A percentile compares a stretch with the other conserved stretches of the same genome.
phyloP scores from a whole-genome alignment of 2,888 invertebrate genomes.

The Drosophila fulvimacula region DNA sequence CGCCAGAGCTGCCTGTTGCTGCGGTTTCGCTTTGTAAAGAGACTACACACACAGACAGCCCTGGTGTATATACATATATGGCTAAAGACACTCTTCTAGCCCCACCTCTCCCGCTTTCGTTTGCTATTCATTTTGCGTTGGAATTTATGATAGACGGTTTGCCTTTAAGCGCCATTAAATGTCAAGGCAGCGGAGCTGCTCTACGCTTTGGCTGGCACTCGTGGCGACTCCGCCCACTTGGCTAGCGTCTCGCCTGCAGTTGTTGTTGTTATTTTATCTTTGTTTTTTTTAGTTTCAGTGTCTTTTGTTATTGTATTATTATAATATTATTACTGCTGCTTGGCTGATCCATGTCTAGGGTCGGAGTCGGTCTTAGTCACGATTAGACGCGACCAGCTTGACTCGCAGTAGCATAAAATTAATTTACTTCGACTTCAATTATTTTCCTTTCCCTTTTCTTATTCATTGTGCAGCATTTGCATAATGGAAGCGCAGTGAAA shows the following conservation, averaged over 20 bases:
- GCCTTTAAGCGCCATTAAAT: conserved; percentile 58
- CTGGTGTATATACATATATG: not conserved
- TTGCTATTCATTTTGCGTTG: conserved; percentile 44
- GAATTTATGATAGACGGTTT: conserved; percentile 48
- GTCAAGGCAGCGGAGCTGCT: conserved; percentile 65
- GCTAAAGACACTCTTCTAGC: not conserved
- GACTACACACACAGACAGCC: conserved; percentile 26
- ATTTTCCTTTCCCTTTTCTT: not conserved
- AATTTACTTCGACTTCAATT: conserved; percentile 11
- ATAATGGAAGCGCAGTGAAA: conserved; percentile 2
- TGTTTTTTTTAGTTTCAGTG: conserved; percentile 35
- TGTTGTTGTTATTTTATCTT: conserved; percentile 26
- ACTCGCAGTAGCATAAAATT: conserved; percentile 36
- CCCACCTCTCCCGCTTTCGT: not conserved
- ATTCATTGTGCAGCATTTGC: not conserved
- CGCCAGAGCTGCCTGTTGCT: conserved; percentile 39
- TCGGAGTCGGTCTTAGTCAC: conserved; percentile 21
- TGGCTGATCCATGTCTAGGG: conserved; percentile 55
- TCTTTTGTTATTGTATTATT: conserved; percentile 38
- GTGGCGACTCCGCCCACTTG: not conserved
- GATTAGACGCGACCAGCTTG: conserved; percentile 19
- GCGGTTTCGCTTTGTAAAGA: conserved; percentile 3
- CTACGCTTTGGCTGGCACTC: conserved; percentile 23
- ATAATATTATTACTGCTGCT: conserved; percentile 63
- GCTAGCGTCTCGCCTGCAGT: conserved; percentile 48